Evolutionary conservation across 2,113 vertebrate genomes (phyloP).

Genomic region (Phainopepla nitens): DNA sequence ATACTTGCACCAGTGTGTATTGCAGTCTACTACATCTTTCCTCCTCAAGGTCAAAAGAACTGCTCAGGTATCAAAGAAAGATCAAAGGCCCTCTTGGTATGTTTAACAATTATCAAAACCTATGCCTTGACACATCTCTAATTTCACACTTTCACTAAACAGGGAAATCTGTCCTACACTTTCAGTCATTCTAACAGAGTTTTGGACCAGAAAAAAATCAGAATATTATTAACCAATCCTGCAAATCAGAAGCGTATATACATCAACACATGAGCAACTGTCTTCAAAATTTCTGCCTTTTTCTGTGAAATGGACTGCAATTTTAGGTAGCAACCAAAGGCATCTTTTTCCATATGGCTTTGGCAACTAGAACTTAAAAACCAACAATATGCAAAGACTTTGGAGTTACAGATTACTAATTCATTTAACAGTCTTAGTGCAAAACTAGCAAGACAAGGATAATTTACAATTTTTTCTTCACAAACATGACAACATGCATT

Average conservation of each 20-base stretch:
- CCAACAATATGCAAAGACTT: not conserved
- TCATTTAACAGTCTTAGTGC: not conserved
- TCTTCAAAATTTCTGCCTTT: not conserved
- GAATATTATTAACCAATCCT: not conserved
- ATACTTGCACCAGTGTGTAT: accelerated
- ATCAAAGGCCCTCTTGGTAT: not conserved
- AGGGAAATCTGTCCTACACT: not conserved
- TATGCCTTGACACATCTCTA: not conserved
- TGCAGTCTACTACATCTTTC: not conserved
- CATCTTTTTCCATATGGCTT: not conserved
- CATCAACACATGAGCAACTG: not conserved
- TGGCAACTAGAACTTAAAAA: not conserved
- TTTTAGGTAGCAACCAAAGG: not conserved
- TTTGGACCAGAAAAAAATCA: not conserved
- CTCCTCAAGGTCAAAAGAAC: not conserved
- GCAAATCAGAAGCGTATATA: not conserved
- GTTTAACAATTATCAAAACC: not conserved
- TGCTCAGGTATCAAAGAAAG: not conserved
- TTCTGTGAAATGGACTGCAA: not conserved
- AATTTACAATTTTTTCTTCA: not conserved
- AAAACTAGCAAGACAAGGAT: not conserved
- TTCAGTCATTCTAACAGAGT: not conserved
- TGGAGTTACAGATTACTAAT: not conserved
- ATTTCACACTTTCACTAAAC: not conserved
- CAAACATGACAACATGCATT: not conserved